A percentile compares a stretch with the other conserved stretches of the same genome.
Conservation (phyloP, 35 echinoderm and acorn worm species). For the Heliocidaris tuberculata region DNA sequence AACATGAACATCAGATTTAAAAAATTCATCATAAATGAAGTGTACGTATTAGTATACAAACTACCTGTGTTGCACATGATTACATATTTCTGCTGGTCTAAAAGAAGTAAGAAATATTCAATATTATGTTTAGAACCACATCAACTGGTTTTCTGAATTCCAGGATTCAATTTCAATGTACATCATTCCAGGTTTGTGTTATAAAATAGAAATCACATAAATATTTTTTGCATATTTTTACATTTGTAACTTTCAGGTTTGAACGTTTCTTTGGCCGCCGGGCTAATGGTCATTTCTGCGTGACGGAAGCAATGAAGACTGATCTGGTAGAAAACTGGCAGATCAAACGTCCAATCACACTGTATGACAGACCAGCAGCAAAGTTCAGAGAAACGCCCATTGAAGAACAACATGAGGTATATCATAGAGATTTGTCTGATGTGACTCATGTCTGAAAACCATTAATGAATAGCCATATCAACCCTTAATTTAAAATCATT, state of each 20-base stretch:
- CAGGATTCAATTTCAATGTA: neutral
- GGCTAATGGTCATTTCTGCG: constrained; percentile 83
- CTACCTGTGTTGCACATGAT: too few relatives aligned
- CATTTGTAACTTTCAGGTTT: constrained; percentile 66
- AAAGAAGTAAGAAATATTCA: too few relatives aligned
- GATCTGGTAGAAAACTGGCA: constrained; percentile 80
- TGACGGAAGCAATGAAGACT: constrained; percentile 94
- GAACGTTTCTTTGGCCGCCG: constrained; percentile 73
- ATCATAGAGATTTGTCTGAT: too few relatives aligned
- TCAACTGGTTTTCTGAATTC: neutral
- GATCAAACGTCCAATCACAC: constrained; percentile 64
- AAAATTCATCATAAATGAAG: too few relatives aligned
- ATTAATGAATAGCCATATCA: too few relatives aligned
- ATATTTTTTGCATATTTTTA: neutral
- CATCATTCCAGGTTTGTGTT: neutral
- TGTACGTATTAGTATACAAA: too few relatives aligned
- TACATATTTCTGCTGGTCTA: too few relatives aligned
- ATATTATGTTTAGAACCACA: neutral
- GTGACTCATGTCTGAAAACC: too few relatives aligned
- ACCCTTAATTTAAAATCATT: too few relatives aligned
- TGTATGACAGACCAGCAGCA: constrained; percentile 91
- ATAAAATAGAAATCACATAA: neutral
- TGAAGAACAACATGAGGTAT: constrained; percentile 87
- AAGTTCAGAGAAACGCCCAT: constrained; percentile 78
- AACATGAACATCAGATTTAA: too few relatives aligned